Percentiles rank a stretch among this genome's conserved stretches.
These are phyloP conservation scores for Orchesella cincta DNA, from an alignment of 1,140 invertebrate species.

Conservation along the genomic window DNA sequence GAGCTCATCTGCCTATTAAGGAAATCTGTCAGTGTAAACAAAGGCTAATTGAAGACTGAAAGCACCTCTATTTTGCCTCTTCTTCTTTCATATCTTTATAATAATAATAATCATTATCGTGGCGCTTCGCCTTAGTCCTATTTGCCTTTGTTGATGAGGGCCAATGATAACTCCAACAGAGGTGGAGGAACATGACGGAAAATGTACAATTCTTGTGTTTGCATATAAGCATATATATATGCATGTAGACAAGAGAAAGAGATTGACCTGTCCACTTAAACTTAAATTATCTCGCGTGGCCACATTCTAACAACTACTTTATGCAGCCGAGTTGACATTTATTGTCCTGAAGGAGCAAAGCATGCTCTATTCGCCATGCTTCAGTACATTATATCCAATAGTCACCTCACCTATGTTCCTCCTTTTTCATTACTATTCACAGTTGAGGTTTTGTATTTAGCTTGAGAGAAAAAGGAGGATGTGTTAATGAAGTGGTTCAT, in stretches of 20 bases:
- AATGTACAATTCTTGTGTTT: background rate
- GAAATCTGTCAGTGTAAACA: constrained; percentile 14
- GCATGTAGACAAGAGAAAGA: background rate
- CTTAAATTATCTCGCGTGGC: constrained; percentile 23
- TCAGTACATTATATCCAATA: background rate
- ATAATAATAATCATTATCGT: constrained; percentile 18
- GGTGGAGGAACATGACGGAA: no score
- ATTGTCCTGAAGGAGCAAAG: constrained; percentile 6
- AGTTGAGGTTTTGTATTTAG: background rate
- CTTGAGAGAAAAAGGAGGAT: constrained; percentile 4
- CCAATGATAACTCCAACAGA: no score
- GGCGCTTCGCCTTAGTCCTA: no score
- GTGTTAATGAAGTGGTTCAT: constrained; percentile 27
- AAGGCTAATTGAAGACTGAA: background rate
- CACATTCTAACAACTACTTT: constrained; percentile 23
- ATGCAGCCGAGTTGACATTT: constrained; percentile 6
- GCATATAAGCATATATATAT: no score
- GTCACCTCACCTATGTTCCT: background rate
- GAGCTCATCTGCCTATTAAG: background rate
- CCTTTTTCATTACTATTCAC: background rate
- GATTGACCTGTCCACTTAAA: constrained; percentile 27
- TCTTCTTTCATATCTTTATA: background rate
- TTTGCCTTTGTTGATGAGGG: no score
- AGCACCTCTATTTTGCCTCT: background rate
- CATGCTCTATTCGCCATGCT: background rate